phyloP scores from a whole-genome alignment of 2,797 vertebrate species.

The Myripristis murdjan region DNA sequence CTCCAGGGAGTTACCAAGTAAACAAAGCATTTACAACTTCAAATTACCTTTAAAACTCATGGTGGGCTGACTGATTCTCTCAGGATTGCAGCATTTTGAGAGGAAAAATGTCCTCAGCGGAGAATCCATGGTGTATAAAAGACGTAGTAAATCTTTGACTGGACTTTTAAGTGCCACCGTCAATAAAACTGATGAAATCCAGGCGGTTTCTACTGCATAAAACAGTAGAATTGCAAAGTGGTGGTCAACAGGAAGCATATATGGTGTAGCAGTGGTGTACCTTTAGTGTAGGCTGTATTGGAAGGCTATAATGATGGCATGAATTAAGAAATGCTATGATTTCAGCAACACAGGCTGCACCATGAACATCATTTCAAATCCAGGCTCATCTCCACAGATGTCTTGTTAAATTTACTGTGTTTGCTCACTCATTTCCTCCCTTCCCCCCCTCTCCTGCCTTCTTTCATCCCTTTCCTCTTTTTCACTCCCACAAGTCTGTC shows the following conservation, averaged over 20 bases:
- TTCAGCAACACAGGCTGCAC: background rate
- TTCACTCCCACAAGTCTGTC: constrained; percentile 41
- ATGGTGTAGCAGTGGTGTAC: too few species aligned
- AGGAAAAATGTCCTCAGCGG: background rate
- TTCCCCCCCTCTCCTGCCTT: constrained; percentile 19
- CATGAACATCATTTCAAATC: background rate
- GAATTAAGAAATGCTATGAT: too few species aligned
- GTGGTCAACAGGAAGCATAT: background rate
- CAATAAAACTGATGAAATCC: too few species aligned
- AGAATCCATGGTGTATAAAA: background rate
- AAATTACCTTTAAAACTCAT: constrained; percentile 30
- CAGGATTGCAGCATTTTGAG: background rate
- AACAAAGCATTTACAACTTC: constrained; percentile 56
- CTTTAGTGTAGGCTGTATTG: too few species aligned
- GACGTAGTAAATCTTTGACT: too few species aligned
- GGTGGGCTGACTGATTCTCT: background rate
- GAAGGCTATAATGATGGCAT: too few species aligned
- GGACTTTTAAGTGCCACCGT: too few species aligned
- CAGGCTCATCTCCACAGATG: background rate
- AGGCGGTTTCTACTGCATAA: background rate
- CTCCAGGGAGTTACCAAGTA: constrained; percentile 42
- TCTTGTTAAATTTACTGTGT: background rate
- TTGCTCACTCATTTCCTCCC: constrained; percentile 23
- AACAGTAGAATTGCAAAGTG: background rate
- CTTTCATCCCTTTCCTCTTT: constrained; percentile 15